phyloP scores from a whole-genome alignment of 1,140 invertebrate genomes.

The Halesus radiatus region DNA sequence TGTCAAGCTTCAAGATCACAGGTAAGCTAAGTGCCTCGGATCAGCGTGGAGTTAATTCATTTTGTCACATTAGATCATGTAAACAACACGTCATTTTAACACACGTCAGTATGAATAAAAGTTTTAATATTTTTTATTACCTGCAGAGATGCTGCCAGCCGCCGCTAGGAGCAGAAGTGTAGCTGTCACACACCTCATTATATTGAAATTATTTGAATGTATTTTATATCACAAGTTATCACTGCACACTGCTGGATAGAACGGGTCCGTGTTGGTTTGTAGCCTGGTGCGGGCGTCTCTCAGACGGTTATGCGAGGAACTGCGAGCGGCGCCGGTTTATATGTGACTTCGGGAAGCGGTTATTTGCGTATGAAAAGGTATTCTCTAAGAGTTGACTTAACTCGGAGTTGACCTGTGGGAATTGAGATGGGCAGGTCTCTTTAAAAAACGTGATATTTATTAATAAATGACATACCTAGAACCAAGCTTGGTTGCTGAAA shows the following conservation, averaged over 20 bases:
- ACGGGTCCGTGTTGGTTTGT: neutral
- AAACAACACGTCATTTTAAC: too few relatives aligned
- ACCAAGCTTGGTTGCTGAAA: too few relatives aligned
- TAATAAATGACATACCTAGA: too few relatives aligned
- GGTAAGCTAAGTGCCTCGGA: neutral
- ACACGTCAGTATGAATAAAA: neutral
- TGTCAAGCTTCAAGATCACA: neutral
- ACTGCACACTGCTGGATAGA: neutral
- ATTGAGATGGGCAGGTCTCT: too few relatives aligned
- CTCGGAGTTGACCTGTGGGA: conserved; percentile 21
- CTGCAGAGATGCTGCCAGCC: conserved; percentile 15
- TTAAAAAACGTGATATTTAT: neutral
- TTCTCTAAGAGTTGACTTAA: neutral
- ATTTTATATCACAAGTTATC: neutral
- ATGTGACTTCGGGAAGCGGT: conserved; percentile 29
- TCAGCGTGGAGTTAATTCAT: too few relatives aligned
- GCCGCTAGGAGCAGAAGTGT: conserved; percentile 39
- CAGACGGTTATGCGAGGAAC: neutral
- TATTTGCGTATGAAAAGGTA: conserved; percentile 13
- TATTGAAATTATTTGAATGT: neutral
- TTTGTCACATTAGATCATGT: too few relatives aligned
- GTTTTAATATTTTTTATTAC: neutral
- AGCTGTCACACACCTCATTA: conserved; percentile 33
- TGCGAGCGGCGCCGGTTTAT: conserved; percentile 17
- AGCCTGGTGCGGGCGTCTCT: neutral